A percentile compares a stretch with the other conserved stretches of the same genome.
Conservation (phyloP, 2,113 vertebrate species). For the Cnemophilus loriae region DNA sequence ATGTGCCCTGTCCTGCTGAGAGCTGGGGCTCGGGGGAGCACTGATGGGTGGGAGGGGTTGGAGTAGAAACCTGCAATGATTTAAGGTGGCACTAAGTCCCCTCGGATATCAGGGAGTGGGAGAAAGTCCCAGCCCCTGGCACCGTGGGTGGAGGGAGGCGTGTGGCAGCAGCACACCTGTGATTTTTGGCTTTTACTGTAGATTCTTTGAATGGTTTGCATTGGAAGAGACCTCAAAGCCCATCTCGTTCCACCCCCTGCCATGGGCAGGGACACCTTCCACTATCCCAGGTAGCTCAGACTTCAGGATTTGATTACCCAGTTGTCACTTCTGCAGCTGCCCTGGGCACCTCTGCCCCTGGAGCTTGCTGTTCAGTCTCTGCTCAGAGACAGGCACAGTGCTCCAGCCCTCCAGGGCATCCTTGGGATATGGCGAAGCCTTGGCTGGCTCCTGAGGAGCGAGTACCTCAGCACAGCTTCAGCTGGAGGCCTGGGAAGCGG, state of each 20-base stretch:
- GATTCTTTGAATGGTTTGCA: neutral
- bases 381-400: fast-evolving
- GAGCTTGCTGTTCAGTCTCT: neutral
- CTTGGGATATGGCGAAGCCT: fast-evolving
- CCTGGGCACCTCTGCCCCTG: neutral
- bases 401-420: neutral
- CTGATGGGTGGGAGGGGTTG: neutral
- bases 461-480: neutral
- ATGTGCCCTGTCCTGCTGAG: neutral
- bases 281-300: neutral
- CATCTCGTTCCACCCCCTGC: neutral
- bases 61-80: neutral
- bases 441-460: neutral
- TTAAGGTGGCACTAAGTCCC: neutral
- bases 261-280: neutral
- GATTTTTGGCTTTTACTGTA: neutral
- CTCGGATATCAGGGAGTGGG: fast-evolving
- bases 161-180: neutral
- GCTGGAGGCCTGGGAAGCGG: neutral
- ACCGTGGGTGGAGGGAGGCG: neutral
- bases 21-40: neutral
- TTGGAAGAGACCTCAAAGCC: neutral
- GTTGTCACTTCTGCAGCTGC: neutral
- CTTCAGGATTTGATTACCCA: neutral
- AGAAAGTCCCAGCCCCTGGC: neutral